Percentiles rank a stretch among this genome's conserved stretches.
phyloP scores from a whole-genome alignment of 2,113 vertebrate species.

The Lophura nycthemera region DNA sequence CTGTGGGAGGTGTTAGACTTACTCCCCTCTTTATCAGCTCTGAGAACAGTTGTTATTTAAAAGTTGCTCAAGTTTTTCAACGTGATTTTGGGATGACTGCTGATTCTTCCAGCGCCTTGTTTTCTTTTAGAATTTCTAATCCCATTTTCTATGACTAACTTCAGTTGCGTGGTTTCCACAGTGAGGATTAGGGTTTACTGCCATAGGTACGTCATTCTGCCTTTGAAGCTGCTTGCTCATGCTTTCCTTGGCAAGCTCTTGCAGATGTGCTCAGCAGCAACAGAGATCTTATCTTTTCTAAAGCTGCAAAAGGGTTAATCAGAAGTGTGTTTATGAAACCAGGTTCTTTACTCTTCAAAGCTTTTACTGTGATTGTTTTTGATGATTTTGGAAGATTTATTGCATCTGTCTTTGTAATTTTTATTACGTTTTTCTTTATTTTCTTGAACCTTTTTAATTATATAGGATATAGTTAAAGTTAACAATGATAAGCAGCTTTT shows the following conservation, averaged over 20 bases:
- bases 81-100: not conserved
- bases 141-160: slow-evolving; percentile 52
- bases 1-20: not conserved
- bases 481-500: not conserved
- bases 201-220: slow-evolving; percentile 42
- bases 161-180: slow-evolving; percentile 30
- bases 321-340: slow-evolving; percentile 7
- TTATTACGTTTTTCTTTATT: not conserved
- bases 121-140: slow-evolving; percentile 55
- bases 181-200: slow-evolving; percentile 46
- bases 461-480: not conserved
- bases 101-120: slow-evolving; percentile 16
- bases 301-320: slow-evolving; percentile 53
- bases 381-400: not conserved
- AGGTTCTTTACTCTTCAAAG: not conserved
- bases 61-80: slow-evolving; percentile 46
- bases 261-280: slow-evolving; percentile 10
- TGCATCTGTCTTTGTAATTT: not conserved
- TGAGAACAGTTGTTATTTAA: slow-evolving; percentile 19
- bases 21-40: not conserved
- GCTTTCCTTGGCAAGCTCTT: slow-evolving; percentile 55
- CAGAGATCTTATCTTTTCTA: slow-evolving; percentile 6
- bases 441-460: slow-evolving; percentile 1
- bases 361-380: not conserved
- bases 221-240: slow-evolving; percentile 67